phyloP scores from a whole-genome alignment of 2,888 invertebrate species.

The Zele albiditarsus region DNA sequence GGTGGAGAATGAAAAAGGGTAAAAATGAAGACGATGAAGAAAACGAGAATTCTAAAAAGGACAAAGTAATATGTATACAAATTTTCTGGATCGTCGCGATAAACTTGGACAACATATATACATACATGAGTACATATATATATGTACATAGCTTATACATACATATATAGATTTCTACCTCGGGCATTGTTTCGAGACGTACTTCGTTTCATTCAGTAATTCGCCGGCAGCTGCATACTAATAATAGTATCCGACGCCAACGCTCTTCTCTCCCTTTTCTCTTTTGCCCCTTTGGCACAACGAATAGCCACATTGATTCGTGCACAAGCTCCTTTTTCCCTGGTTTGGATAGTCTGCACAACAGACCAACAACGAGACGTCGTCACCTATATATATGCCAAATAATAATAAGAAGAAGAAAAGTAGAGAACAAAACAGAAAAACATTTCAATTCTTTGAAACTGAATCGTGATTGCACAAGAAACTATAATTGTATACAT shows the following conservation, averaged over 20 bases:
- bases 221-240: slow-evolving; percentile 67
- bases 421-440: background rate
- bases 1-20: background rate
- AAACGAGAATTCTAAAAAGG: background rate
- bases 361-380: slow-evolving; percentile 1
- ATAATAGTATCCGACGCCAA: slow-evolving; percentile 65
- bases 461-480: slow-evolving; percentile 4
- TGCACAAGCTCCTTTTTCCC: slow-evolving; percentile 25
- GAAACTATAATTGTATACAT: background rate
- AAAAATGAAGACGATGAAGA: background rate
- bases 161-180: slow-evolving; percentile 29
- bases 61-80: slow-evolving; percentile 1
- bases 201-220: slow-evolving; percentile 65
- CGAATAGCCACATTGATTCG: slow-evolving; percentile 36
- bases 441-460: background rate
- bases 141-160: slow-evolving; percentile 12
- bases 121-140: slow-evolving; percentile 1
- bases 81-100: slow-evolving; percentile 1
- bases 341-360: slow-evolving; percentile 18
- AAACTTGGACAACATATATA: background rate
- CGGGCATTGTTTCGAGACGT: slow-evolving; percentile 62
- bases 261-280: slow-evolving; percentile 49
- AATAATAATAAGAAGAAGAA: background rate
- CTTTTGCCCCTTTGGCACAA: slow-evolving; percentile 25
- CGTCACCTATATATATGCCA: background rate